phyloP scores from a whole-genome alignment of 2,888 invertebrate species.

The Scaptomyza reducta region DNA sequence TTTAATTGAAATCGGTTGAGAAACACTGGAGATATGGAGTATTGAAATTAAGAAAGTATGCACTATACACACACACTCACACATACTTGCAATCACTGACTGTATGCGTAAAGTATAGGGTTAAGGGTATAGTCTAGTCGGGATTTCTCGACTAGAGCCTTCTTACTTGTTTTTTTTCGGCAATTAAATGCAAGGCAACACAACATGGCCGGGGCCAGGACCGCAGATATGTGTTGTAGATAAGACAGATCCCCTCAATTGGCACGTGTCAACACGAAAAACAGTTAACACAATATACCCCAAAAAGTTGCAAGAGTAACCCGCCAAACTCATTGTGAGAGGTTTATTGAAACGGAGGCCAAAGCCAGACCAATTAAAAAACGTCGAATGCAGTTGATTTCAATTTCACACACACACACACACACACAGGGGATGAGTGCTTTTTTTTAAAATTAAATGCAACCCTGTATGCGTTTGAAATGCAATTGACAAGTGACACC shows the following conservation, averaged over 20 bases:
- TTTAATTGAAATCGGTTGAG: no score
- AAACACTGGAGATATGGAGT: no score
- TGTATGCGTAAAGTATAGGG: no score
- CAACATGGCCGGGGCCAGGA: conserved; percentile 22
- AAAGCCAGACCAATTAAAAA: conserved; percentile 25
- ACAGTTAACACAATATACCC: conserved; percentile 8
- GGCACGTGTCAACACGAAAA: conserved; percentile 48
- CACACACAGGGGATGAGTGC: not conserved
- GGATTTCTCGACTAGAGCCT: no score
- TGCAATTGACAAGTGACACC: conserved; percentile 44
- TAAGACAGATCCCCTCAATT: conserved; percentile 27
- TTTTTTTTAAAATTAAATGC: conserved; percentile 45
- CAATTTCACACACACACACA: conserved; percentile 5
- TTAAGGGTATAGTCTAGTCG: no score
- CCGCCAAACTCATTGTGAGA: not conserved
- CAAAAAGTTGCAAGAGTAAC: no score
- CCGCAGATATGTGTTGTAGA: conserved; percentile 42
- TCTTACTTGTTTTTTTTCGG: conserved; percentile 8
- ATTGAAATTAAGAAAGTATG: no score
- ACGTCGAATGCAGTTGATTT: conserved; percentile 19
- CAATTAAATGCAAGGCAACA: conserved; percentile 52
- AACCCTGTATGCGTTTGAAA: conserved; percentile 16
- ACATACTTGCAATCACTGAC: no score
- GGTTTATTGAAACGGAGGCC: not conserved
- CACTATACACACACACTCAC: no score